These are phyloP conservation scores for Disparrhopalites patrizii DNA, from an alignment of 2,888 invertebrate species.

Conservation along the genomic window DNA sequence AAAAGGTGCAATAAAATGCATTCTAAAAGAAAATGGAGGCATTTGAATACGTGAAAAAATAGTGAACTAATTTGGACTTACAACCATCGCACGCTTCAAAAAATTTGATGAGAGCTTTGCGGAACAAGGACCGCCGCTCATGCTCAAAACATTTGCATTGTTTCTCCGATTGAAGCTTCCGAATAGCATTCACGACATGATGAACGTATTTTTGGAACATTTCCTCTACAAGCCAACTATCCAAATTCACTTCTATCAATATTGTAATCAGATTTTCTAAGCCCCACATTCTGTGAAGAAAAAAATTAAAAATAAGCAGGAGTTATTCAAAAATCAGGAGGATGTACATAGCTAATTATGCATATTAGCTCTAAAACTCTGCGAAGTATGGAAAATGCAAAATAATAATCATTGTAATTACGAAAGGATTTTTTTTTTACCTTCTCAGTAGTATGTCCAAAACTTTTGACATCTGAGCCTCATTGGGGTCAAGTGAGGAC, in stretches of 20 bases:
- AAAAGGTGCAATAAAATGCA: too few species aligned
- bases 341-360: too few species aligned
- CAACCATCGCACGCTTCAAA: constrained; percentile 24
- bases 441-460: constrained; percentile 17
- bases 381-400: not conserved
- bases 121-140: constrained; percentile 3
- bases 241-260: constrained; percentile 22
- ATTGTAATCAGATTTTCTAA: constrained; percentile 23
- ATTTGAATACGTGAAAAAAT: too few species aligned
- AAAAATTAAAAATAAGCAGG: too few species aligned
- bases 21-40: not conserved
- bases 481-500: not conserved
- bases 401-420: not conserved
- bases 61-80: constrained; percentile 3
- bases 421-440: too few species aligned
- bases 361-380: too few species aligned
- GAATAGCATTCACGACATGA: constrained; percentile 23
- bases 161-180: constrained; percentile 7
- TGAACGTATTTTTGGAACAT: constrained; percentile 27
- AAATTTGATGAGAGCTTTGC: constrained; percentile 10
- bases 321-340: too few species aligned
- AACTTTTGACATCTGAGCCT: not conserved
- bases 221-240: constrained; percentile 27
- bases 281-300: constrained; percentile 24
- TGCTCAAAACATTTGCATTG: constrained; percentile 17